Evolutionary conservation across 2,113 vertebrate genomes (phyloP), one percentile per base, ranked within the genome.

Genomic region (Hemibagrus wyckioides): DNA sequence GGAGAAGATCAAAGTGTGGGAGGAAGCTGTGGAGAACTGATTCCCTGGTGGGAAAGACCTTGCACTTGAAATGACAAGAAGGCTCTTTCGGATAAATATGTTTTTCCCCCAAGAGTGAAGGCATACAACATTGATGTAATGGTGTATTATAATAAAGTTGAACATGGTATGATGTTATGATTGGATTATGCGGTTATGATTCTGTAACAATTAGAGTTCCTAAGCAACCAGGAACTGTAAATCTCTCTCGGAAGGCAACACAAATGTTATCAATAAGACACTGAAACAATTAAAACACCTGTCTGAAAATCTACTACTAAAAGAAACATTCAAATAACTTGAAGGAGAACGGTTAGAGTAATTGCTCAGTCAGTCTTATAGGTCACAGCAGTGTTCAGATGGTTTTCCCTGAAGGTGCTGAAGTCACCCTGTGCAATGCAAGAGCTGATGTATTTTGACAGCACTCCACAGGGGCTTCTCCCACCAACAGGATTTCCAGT

Each of bases 381-480:
- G 36, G 56, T 59, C 21, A 33, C 61, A 39, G n/a, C 25, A 80
- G 11, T 57, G 36, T 82, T 48, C 79, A 65, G 36, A 44, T 36
- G 50, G 52, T 73, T 30, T 54, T 61, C 52, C 57, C 61, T 44
- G 28, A 76, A 65, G 77, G 44, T 88, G 33, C 33, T 82, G 39
- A 41, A 79, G 54, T 67, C 44, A 63, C 52, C 36, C n/a, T 73
- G 86, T 77, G 52, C 54, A 84, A 90, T 91, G 86, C 88, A 84
- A 59, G 2, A 67, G 56, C 48, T 54, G 61, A 36, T 85, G 57
- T 81, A 83, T 91, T 91, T 86, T 86, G 89, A 87, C 87, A 86
- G 83, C 33, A 54, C 87, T 86, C 90, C 88, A 87, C 86, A 88
- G 82, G 87, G 87, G 83, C 39, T 80, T 90, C 71, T 80, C 44